Evolutionary conservation across 1,140 invertebrate genomes (phyloP), one percentile per base, ranked within the genome.

Genomic region (Rhynchophorus ferrugineus): DNA sequence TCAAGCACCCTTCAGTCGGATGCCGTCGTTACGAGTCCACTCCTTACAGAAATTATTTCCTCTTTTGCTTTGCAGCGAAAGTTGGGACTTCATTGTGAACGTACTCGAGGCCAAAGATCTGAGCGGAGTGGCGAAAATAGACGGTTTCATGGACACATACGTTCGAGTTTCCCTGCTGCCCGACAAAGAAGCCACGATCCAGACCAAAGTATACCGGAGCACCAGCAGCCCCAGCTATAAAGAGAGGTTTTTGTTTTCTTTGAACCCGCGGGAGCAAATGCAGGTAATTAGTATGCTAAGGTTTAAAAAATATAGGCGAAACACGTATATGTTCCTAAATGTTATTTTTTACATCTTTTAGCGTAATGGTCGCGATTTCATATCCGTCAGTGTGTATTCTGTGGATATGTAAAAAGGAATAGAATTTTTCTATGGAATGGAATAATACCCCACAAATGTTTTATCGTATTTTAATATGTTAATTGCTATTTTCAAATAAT

Each of bases 61-160:
- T 29, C 11, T 29, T 29, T 6, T 29, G 1, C 21, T 52, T 65
- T 64, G 20, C 43, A 85, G 84, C 51, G 82, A 84, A 59, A 78
- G 80, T 38, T 75, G 80, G 22, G 85, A 87, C 61, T 71, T 90
- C 8, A 75, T 80, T 8, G 82, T 89, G 14, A 86, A 78, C 58
- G 79, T 89, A 0, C 73, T 88, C 38, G 86, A 89, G 70, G 86
- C 84, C 13, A 82, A 83, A 59, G 84, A 87, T 45, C 71, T 89
- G 17, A 65, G 81, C 14, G 76, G 78, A 8, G 71, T 81, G 80
- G 54, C 78, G 75, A 43, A 75, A 68, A 38, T 75, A 67, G 71
- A 71, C 13, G 76, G 79, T 3, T 76, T 78, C 0, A 68, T 85
- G 54, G 83, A 89, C 65, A 84, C 84, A 0, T 89, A 85, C 65